Evolutionary conservation across 2,113 vertebrate genomes (phyloP).

Genomic region (Thamnaconus septentrionalis): DNA sequence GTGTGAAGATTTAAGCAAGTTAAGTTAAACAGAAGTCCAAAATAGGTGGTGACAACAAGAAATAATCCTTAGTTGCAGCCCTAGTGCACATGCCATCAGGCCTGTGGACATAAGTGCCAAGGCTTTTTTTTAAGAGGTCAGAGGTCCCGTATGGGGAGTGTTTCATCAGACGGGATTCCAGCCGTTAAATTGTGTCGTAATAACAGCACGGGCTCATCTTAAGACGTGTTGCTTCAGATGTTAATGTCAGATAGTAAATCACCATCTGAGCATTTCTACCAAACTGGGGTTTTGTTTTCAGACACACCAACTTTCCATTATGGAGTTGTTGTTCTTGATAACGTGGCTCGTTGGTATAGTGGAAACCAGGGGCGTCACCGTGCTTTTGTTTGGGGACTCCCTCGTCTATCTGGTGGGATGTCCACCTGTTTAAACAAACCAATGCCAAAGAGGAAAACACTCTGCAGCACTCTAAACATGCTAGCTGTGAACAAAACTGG

Average conservation of each 20-base stretch:
- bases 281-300: not conserved
- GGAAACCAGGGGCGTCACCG: not conserved
- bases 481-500: not conserved
- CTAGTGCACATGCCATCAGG: too few species aligned
- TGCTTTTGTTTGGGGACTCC: conserved; percentile 24
- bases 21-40: too few species aligned
- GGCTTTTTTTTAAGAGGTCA: too few species aligned
- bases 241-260: not conserved
- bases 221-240: not conserved
- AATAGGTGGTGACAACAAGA: too few species aligned
- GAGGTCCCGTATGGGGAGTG: too few species aligned
- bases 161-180: not conserved
- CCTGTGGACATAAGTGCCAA: too few species aligned
- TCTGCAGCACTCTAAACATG: not conserved
- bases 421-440: conserved; percentile 29
- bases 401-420: not conserved
- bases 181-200: not conserved
- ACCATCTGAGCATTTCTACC: not conserved
- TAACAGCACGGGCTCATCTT: conserved; percentile 7
- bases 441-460: conserved; percentile 1
- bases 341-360: too few species aligned
- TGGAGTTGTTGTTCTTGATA: not conserved
- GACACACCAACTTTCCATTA: not conserved
- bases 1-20: too few species aligned
- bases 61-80: too few species aligned